A percentile compares a stretch with the other conserved stretches of the same genome.
phyloP scores from a whole-genome alignment of 2,888 invertebrate species.

The Amblyjoppa fuscipennis region DNA sequence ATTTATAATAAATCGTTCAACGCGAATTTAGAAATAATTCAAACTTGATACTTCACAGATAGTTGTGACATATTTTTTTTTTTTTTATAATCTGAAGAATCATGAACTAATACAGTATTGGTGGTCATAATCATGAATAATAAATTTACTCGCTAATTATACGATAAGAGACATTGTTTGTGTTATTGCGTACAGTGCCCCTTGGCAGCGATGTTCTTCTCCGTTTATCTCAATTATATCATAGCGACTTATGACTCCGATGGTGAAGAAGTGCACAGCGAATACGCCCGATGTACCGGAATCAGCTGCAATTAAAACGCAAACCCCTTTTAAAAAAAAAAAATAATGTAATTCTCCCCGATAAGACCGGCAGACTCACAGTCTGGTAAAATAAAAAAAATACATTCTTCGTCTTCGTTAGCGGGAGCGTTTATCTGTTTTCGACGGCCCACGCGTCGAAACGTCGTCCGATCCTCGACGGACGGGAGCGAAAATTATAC shows the following conservation, averaged over 20 bases:
- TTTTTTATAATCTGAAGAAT: not conserved
- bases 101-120: not conserved
- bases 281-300: not conserved
- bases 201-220: not conserved
- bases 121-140: not conserved
- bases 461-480: not conserved
- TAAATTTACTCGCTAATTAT: constrained; percentile 10
- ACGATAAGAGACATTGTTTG: not conserved
- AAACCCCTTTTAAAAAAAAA: not conserved
- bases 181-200: not conserved
- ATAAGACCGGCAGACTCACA: constrained; percentile 25
- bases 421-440: constrained; percentile 12
- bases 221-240: not conserved
- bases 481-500: not conserved
- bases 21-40: no score
- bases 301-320: constrained; percentile 17
- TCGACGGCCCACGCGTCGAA: not conserved
- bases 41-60: no score
- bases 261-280: not conserved
- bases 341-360: constrained; percentile 22
- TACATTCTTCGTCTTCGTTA: constrained; percentile 3
- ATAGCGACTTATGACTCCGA: not conserved
- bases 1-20: no score
- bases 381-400: constrained; percentile 9
- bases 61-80: no score